These are phyloP conservation scores for Trachelus stipa DNA, from an alignment of 2,888 invertebrate genomes.

Conservation along the genomic window DNA sequence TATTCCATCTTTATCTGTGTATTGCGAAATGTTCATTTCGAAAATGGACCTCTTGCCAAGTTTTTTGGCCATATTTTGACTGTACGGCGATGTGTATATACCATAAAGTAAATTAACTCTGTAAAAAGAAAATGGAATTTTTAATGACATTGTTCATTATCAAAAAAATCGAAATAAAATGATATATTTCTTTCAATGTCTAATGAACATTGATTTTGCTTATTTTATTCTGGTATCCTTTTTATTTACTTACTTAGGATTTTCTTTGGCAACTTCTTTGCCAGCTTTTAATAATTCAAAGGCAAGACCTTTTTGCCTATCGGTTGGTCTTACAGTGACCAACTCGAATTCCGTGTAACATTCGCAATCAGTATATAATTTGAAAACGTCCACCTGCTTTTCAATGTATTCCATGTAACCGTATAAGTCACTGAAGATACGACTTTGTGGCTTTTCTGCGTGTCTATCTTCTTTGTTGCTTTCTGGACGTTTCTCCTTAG, in stretches of 20 bases:
- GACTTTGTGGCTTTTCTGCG: conserved; percentile 2
- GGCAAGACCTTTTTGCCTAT: conserved; percentile 10
- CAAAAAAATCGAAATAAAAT: background rate
- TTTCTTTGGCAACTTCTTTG: background rate
- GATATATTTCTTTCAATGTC: background rate
- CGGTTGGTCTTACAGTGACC: background rate
- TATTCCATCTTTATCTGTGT: background rate
- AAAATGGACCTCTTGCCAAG: background rate
- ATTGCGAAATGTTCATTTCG: background rate
- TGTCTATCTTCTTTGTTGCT: background rate
- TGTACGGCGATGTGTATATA: background rate
- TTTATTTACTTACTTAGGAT: background rate
- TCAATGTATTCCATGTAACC: conserved; percentile 2
- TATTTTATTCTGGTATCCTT: background rate
- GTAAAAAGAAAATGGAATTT: background rate
- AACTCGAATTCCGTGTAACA: conserved; percentile 10
- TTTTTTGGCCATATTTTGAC: background rate
- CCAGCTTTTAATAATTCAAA: conserved; percentile 14
- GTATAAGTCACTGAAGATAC: conserved; percentile 8
- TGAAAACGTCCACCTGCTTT: background rate
- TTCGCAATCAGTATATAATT: conserved; percentile 9
- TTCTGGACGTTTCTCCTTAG: background rate
- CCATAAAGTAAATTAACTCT: background rate
- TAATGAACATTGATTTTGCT: background rate
- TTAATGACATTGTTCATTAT: background rate